These are phyloP conservation scores for Drosophila setifemur DNA, from an alignment of 1,140 invertebrate species.

Conservation along the genomic window DNA sequence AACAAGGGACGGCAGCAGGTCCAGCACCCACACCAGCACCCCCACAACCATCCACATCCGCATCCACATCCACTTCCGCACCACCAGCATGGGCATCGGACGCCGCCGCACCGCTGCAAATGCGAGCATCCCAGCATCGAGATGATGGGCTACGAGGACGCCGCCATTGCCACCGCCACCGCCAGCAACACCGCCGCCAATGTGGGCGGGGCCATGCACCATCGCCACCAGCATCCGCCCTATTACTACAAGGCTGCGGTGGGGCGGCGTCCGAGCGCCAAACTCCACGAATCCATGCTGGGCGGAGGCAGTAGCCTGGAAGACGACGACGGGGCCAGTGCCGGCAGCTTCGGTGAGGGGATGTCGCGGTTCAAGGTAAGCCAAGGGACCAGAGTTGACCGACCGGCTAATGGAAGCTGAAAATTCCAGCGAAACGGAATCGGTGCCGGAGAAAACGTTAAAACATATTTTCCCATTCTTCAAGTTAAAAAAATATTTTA, in stretches of 20 bases:
- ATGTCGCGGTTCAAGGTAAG: constrained; percentile 71
- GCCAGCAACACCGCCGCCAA: constrained; percentile 41
- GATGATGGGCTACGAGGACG: constrained; percentile 65
- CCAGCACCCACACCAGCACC: neutral
- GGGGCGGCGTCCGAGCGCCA: constrained; percentile 52
- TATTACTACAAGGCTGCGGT: constrained; percentile 61
- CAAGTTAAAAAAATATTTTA: too few relatives aligned
- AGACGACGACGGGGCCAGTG: constrained; percentile 61
- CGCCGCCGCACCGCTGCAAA: constrained; percentile 70
- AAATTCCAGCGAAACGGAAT: neutral
- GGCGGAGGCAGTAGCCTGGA: constrained; percentile 62
- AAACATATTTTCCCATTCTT: too few relatives aligned
- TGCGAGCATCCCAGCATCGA: constrained; percentile 73
- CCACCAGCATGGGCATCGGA: constrained; percentile 60
- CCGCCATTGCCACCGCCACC: constrained; percentile 38
- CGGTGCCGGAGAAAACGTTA: too few relatives aligned
- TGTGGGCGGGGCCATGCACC: constrained; percentile 12
- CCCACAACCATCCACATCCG: constrained; percentile 28
- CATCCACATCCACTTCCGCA: constrained; percentile 38
- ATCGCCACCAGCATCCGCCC: constrained; percentile 68
- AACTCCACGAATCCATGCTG: constrained; percentile 69
- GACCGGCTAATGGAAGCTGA: neutral
- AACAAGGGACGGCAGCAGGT: constrained; percentile 27
- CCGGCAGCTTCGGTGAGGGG: constrained; percentile 60
- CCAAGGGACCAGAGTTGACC: neutral